Base-by-base conservation (phyloP, 2,888 invertebrate species). In the Hybos culiciformis region DNA sequence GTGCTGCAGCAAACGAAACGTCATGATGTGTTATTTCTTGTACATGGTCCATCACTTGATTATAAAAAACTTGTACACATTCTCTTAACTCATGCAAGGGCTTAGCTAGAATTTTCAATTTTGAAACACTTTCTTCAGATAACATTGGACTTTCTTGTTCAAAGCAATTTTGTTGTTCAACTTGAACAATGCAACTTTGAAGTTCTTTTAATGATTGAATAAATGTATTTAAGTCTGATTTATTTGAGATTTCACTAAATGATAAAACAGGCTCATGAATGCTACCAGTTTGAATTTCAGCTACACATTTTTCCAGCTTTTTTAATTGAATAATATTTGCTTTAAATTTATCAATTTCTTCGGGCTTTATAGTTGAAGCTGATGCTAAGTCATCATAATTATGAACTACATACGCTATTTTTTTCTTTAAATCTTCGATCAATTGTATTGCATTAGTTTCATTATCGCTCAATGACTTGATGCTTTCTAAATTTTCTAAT, bases 221-320 rank as follows among this genome's bases (percentile, higher is more conserved):
- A 39, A 67, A 55, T 1, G 65, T 62, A 29, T 54, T 49, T 0
- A 55, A 52, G 37, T 60, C 56, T 1, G 56, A 58, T 5, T 47
- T 46, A 6, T 66, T 61, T 0, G 66, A 60, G 1, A 65, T 42
- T 6, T 66, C 61, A 0, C 66, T 60, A 1, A 66, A 41, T 1
- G 62, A 54, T 14, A 52, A 54, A 1, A 58, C 49, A 3, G 58
- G 56, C 34, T 68, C 67, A 5, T 57, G 46, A 9, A 60, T 34
- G 3, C 58, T 54, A 3, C 59, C 57, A 46, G 64, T 59, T 26
- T 66, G 60, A 6, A 67, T 59, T 26, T 60, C 53, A 3, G 64
- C 62, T 31, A 71, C 60, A 17, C 57, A 64, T 33, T 56, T 58
- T 33, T 65, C 59, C 12, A 71, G 50, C 11, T 67, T 62, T 32